Base-by-base conservation (phyloP, 1,140 invertebrate species). In the Leptestheria dahalacensis region DNA sequence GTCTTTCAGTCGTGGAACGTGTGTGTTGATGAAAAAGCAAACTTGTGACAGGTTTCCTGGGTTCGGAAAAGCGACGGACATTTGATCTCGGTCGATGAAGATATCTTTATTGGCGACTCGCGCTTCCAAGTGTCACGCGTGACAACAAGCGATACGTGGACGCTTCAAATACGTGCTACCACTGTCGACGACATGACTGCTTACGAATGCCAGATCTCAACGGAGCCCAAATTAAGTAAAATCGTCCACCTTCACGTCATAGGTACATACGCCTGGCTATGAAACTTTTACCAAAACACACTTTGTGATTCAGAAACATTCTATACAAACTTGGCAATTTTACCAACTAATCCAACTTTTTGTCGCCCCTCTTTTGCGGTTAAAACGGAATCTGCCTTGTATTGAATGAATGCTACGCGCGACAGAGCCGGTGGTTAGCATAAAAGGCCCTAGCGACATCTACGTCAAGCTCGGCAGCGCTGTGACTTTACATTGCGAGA, bases 191-290 rank as follows among this genome's bases (percentile, higher is more conserved):
- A 94, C 73, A 86, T 85, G 60, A 91, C 90, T 29, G 78, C 86
- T 66, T 95, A 94, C 75, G 91, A 94, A 78, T 93, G 89, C 70
- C 89, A 93, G 79, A 85, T 93, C 67, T 88, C 86, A 73, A 91
- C 87, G 61, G 86, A 88, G 70, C 88, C 88, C 63, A 92, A 91
- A 77, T 86, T 88, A 78, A 90, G 87, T 71, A 85, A 88, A 72
- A 82, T 88, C 71, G 84, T 92, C 68, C 82, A 84, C 68, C 81
- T 93, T 61, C 86, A 88, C 71, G 88, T 93, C 65, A 85, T 92
- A 69, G 86, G 88, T 88, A 59, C 48, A 52, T 26, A 18, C n/a
- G 28, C 50, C n/a, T 15, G 29, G n/a, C 20, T 18, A 24, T 12
- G 11, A 12, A 12, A 12, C 46, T 47, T 12, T 1, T 51, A 51